Conservation (phyloP, 2,113 vertebrate genomes). For the Chaetura pelagica region DNA sequence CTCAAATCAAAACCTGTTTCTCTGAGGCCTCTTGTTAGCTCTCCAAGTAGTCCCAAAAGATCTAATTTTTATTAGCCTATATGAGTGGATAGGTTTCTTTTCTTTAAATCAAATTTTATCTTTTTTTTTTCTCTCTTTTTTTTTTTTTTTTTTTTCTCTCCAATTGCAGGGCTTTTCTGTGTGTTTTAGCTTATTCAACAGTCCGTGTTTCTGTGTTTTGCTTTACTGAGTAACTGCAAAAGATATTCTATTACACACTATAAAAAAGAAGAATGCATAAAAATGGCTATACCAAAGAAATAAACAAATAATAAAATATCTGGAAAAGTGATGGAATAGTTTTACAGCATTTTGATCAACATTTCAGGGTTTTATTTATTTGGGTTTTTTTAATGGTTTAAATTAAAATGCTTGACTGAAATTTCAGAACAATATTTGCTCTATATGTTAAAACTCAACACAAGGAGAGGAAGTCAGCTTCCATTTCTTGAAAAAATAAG, state of each 20-base stretch:
- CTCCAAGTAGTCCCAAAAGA: not conserved
- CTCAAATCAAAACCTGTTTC: not conserved
- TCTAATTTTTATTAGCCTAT: not conserved
- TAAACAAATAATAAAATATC: not conserved
- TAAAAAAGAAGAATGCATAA: not conserved
- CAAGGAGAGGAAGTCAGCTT: not conserved
- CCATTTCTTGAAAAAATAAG: not conserved
- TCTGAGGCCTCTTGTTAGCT: not conserved
- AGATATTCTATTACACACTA: not conserved
- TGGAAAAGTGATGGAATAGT: not conserved
- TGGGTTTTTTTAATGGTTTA: not conserved
- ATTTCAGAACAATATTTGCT: not conserved
- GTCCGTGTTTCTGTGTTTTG: not conserved
- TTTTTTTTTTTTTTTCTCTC: no score
- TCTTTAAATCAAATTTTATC: not conserved
- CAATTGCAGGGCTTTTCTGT: not conserved
- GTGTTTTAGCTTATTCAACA: not conserved
- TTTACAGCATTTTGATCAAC: not conserved
- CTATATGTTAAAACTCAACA: not conserved
- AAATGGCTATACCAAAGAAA: not conserved
- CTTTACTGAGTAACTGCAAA: not conserved
- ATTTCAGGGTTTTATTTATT: fast-evolving
- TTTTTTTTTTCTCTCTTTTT: not conserved
- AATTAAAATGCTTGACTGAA: not conserved
- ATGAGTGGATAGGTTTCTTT: fast-evolving